Evolutionary conservation across 2,113 vertebrate genomes (phyloP), one percentile per base, ranked within the genome.

Genomic region (Lagopus leucura): DNA sequence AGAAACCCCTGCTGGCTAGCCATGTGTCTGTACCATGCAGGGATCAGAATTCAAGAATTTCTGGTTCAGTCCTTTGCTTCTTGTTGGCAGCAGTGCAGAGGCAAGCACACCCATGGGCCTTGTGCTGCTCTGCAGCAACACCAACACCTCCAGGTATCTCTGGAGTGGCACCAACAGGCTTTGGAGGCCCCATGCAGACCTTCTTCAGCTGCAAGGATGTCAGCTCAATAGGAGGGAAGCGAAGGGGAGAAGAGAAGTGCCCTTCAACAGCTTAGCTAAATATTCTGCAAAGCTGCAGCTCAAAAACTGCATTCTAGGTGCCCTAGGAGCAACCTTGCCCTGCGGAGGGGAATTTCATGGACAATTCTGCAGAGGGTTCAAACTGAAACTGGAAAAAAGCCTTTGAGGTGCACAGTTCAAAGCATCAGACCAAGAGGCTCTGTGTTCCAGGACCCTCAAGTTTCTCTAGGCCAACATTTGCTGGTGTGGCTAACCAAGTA

Each of bases 171-270:
- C 91, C 40, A 2, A 79, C 75, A 93, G 86, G 94, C 91, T 96
- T 61, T 72, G 82, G 66, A 89, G 77, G 91, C 88, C 82, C 94
- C 89, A 87, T 86, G 91, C 88, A 94, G 94, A 82, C 94, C 90
- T 85, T 94, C 84, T 96, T 94, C 93, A 94, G 84, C 89, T 92
- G 87, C 91, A 89, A 86, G 93, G 84, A 94, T 91, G 95, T 92
- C 75, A 92, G 67, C 88, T 96, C 89, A 74, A 65, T 38, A 89
- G 89, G 32, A 94, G 93, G 92, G 90, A 93, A 89, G 76, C 0
- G 0, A 76, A 86, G 75, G 91, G 95, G 81, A 81, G 75, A 89
- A 94, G 74, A 95, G 76, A 96, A 82, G 73, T 84, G 86, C 88
- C 91, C 96, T 95, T 96, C 92, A 75, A 91, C 54, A 90, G 75